Percentiles rank a stretch among this genome's conserved stretches.
phyloP scores from a whole-genome alignment of 1,140 invertebrate genomes.

The Prorops nasuta region DNA sequence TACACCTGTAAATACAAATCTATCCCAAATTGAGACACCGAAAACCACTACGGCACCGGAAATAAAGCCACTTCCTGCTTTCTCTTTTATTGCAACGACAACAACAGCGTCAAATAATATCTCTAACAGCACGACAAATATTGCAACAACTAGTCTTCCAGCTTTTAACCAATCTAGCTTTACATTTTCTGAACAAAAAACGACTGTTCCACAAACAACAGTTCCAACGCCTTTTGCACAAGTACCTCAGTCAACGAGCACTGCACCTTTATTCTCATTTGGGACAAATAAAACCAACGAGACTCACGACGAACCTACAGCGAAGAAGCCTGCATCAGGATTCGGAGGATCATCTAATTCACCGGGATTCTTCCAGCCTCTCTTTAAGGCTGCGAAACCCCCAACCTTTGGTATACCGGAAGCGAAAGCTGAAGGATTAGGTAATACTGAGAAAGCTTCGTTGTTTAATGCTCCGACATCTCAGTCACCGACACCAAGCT shows the following conservation, averaged over 20 bases:
- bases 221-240: conserved; percentile 23
- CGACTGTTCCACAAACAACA: conserved; percentile 4
- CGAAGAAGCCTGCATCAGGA: not conserved
- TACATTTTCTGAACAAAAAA: conserved; percentile 26
- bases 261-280: conserved; percentile 17
- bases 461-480: not conserved
- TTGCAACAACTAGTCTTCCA: conserved; percentile 28
- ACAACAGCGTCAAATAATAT: conserved; percentile 3
- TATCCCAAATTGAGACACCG: not conserved
- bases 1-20: too few relatives aligned
- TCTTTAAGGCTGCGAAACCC: too few relatives aligned
- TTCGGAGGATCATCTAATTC: too few relatives aligned
- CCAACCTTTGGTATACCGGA: not conserved
- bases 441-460: not conserved
- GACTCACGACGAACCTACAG: too few relatives aligned
- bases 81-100: conserved; percentile 45
- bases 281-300: conserved; percentile 18
- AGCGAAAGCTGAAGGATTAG: conserved; percentile 2
- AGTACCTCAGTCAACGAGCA: conserved; percentile 3
- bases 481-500: conserved; percentile 15
- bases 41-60: conserved; percentile 8
- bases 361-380: too few relatives aligned
- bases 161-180: conserved; percentile 27
- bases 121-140: conserved; percentile 7
- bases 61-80: conserved; percentile 25